A percentile compares a stretch with the other conserved stretches of the same genome.
These are phyloP conservation scores for Thamnaconus septentrionalis DNA, from an alignment of 2,113 vertebrate genomes.

Conservation along the genomic window DNA sequence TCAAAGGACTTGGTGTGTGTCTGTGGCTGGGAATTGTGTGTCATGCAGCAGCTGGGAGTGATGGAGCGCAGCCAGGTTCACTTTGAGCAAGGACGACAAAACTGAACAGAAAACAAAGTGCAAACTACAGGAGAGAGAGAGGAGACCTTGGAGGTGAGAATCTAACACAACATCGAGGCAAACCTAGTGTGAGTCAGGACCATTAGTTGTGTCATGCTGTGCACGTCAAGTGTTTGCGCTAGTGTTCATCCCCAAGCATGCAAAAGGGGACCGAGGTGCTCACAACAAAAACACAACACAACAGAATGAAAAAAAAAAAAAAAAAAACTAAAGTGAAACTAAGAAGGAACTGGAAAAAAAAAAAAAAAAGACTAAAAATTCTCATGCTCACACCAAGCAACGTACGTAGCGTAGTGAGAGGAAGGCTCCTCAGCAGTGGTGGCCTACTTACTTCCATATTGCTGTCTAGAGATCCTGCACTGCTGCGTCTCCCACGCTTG, in stretches of 20 bases:
- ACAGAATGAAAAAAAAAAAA: slow-evolving; percentile 8
- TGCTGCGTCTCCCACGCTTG: slow-evolving; percentile 98
- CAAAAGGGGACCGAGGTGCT: slow-evolving; percentile 65
- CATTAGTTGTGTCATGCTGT: slow-evolving; percentile 74
- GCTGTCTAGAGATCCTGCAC: slow-evolving; percentile 99
- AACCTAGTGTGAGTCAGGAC: slow-evolving; percentile 39
- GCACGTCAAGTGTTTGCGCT: slow-evolving; percentile 65
- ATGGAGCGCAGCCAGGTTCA: slow-evolving; percentile 3
- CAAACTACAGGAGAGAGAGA: slow-evolving; percentile 4
- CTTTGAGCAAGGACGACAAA: background rate
- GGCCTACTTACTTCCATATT: slow-evolving; percentile 99
- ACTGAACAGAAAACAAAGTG: too few species aligned
- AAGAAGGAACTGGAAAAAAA: slow-evolving; percentile 8
- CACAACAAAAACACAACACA: slow-evolving; percentile 61
- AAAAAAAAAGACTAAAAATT: slow-evolving; percentile 10
- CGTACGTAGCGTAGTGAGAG: slow-evolving; percentile 59
- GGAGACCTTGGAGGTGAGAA: slow-evolving; percentile 15
- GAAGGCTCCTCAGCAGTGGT: slow-evolving; percentile 78
- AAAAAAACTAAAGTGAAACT: slow-evolving; percentile 18
- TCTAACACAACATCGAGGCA: background rate
- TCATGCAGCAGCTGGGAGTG: slow-evolving; percentile 38
- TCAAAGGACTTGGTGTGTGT: slow-evolving; percentile 2
- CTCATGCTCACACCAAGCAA: slow-evolving; percentile 74
- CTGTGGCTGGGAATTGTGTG: slow-evolving; percentile 4
- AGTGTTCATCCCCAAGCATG: slow-evolving; percentile 77